A percentile compares a stretch with the other conserved stretches of the same genome.
Conservation (phyloP, 2,113 vertebrate species). For the Ondatra zibethicus region DNA sequence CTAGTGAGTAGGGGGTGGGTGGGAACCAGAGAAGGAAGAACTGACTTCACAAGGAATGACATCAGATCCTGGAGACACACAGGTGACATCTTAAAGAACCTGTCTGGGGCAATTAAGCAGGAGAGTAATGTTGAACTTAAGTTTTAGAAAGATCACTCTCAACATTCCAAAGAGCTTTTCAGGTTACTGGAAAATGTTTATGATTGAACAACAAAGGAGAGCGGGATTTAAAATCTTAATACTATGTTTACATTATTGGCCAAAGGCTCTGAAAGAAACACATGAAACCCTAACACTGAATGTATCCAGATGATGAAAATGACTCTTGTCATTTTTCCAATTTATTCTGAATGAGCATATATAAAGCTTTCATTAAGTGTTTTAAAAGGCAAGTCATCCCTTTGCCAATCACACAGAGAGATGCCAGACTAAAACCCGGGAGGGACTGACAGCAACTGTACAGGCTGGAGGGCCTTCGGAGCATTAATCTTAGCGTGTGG, state of each 20-base stretch:
- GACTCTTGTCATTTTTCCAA: neutral
- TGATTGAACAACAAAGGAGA: neutral
- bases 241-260: neutral
- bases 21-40: neutral
- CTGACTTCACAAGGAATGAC: neutral
- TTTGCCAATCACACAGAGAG: neutral
- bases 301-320: neutral
- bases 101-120: neutral
- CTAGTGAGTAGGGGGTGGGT: neutral
- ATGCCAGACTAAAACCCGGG: neutral
- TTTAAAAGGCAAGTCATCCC: neutral
- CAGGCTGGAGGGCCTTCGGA: neutral
- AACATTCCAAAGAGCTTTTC: slow-evolving; percentile 7
- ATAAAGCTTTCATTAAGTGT: neutral
- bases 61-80: neutral
- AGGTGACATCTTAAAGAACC: neutral
- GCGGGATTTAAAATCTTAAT: slow-evolving; percentile 16
- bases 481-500: neutral
- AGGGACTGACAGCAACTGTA: neutral
- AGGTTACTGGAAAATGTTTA: neutral
- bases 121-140: neutral
- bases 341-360: slow-evolving; percentile 26
- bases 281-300: neutral
- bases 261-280: slow-evolving; percentile 7
- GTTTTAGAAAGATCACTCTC: slow-evolving; percentile 11